phyloP scores from a whole-genome alignment of 1,140 invertebrate species.

The Cydia strobilella region DNA sequence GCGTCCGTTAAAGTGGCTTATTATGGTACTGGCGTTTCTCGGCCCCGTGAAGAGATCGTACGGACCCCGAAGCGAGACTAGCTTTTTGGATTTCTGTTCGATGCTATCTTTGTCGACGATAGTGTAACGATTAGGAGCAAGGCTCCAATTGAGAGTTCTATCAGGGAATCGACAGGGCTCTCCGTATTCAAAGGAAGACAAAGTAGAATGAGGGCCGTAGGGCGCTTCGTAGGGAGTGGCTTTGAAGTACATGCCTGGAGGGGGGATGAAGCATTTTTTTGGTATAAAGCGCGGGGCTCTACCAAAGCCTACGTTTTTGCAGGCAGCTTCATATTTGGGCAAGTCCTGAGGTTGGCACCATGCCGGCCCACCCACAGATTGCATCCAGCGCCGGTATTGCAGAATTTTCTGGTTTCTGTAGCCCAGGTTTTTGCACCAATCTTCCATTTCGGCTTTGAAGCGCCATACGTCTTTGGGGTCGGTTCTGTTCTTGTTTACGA shows the following conservation, averaged over 20 bases:
- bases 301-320: constrained; percentile 64
- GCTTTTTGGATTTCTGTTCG: constrained; percentile 60
- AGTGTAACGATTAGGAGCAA: constrained; percentile 64
- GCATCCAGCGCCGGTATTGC: constrained; percentile 51
- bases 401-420: constrained; percentile 69
- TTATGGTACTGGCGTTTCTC: constrained; percentile 57
- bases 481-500: constrained; percentile 49
- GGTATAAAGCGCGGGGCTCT: constrained; percentile 51
- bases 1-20: constrained; percentile 62
- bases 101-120: constrained; percentile 63
- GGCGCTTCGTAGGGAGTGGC: constrained; percentile 53
- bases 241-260: constrained; percentile 65
- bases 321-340: constrained; percentile 50
- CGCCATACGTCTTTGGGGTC: constrained; percentile 60
- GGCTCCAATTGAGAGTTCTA: constrained; percentile 53
- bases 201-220: constrained; percentile 57
- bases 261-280: constrained; percentile 47
- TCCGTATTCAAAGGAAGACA: constrained; percentile 63
- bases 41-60: constrained; percentile 69
- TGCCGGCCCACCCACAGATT: constrained; percentile 62
- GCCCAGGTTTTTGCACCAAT: constrained; percentile 69
- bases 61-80: constrained; percentile 63
- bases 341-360: constrained; percentile 53
- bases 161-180: constrained; percentile 67
- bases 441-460: constrained; percentile 67